A percentile compares a stretch with the other conserved stretches of the same genome.
These are phyloP conservation scores for Halichoeres trimaculatus DNA, from an alignment of 2,113 vertebrate species.

Conservation along the genomic window DNA sequence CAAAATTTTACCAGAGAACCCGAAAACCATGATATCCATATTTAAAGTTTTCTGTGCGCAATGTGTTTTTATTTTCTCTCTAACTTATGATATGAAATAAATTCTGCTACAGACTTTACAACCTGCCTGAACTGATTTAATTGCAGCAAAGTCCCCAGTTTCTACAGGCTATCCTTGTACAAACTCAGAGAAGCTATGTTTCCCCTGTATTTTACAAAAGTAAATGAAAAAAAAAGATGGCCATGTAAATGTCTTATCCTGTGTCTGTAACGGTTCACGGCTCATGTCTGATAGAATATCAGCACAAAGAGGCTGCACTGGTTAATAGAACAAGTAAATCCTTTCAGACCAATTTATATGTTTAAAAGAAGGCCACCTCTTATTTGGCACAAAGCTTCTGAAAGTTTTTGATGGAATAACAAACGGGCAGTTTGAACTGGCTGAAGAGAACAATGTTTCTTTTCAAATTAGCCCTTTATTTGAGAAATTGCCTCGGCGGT, in stretches of 20 bases:
- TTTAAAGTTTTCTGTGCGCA: too few relatives aligned
- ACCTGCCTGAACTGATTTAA: too few relatives aligned
- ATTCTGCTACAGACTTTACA: too few relatives aligned
- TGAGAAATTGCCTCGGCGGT: constrained; percentile 47
- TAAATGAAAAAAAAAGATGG: neutral
- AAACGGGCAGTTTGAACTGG: constrained; percentile 60
- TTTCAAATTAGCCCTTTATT: constrained; percentile 64
- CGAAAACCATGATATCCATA: too few relatives aligned
- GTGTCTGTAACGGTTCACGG: neutral
- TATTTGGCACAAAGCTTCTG: constrained; percentile 35
- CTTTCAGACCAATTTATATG: neutral
- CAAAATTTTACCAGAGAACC: too few relatives aligned
- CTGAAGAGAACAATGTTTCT: constrained; percentile 45
- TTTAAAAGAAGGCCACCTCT: constrained; percentile 12
- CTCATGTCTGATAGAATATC: neutral
- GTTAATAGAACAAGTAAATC: neutral
- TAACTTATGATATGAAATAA: too few relatives aligned
- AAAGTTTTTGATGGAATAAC: constrained; percentile 54
- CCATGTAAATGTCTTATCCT: neutral
- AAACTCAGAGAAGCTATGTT: neutral
- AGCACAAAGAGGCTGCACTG: neutral
- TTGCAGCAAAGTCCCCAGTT: neutral
- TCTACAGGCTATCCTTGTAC: neutral
- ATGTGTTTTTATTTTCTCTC: too few relatives aligned
- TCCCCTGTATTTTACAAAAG: neutral